Conservation (phyloP, 2,797 vertebrate genomes). For the Poeciliopsis turneri region DNA sequence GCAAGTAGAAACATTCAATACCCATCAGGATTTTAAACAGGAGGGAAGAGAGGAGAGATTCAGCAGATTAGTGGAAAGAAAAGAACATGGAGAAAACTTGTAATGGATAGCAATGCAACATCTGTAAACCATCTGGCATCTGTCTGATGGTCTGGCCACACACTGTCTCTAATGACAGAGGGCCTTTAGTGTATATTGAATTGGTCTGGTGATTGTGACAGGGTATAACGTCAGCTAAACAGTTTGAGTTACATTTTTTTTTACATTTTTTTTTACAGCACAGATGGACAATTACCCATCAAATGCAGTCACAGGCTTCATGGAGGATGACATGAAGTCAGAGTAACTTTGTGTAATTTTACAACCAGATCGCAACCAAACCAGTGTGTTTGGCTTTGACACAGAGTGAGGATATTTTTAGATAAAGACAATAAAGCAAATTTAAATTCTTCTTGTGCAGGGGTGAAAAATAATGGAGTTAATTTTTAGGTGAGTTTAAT, state of each 20-base stretch:
- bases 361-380: neutral
- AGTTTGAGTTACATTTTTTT: neutral
- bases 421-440: neutral
- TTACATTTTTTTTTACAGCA: too few relatives aligned
- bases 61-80: neutral
- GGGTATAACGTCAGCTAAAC: neutral
- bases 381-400: neutral
- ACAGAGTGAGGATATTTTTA: neutral
- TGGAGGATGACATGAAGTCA: neutral
- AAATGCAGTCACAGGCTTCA: neutral
- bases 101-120: neutral
- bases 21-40: neutral
- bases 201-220: neutral
- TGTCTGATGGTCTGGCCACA: neutral
- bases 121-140: slow-evolving; percentile 3
- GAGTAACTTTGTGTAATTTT: neutral
- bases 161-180: neutral
- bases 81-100: neutral
- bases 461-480: neutral
- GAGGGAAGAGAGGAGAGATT: neutral
- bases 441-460: neutral
- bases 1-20: neutral
- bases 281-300: neutral
- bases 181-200: neutral
- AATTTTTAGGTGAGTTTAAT: neutral